Percentiles rank a stretch among this genome's conserved stretches.
phyloP scores from a whole-genome alignment of 2,797 vertebrate species.

The Cryptoprocta ferox region DNA sequence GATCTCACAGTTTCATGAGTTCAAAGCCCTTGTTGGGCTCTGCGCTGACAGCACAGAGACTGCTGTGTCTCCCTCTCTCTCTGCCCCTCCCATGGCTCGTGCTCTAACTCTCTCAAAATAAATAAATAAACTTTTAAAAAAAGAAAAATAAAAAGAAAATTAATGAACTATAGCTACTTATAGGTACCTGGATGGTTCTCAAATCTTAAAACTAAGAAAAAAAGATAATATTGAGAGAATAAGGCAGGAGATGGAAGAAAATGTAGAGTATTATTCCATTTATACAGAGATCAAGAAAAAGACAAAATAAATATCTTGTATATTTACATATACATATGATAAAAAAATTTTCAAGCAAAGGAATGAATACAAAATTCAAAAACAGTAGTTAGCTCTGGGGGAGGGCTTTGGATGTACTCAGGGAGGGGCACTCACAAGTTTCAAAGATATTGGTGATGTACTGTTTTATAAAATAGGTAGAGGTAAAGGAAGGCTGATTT shows the following conservation, averaged over 20 bases:
- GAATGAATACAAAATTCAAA: slow-evolving; percentile 34
- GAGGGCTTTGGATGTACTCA: neutral
- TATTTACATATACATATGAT: neutral
- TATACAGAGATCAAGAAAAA: neutral
- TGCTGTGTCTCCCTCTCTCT: too few species aligned
- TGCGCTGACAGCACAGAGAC: too few species aligned
- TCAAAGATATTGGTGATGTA: neutral
- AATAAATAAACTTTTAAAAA: too few species aligned
- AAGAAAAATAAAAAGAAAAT: neutral
- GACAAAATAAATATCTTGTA: neutral
- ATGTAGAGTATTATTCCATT: neutral
- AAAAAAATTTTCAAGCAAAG: neutral
- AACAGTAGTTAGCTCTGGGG: neutral
- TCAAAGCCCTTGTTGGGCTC: too few species aligned
- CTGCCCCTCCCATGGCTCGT: too few species aligned
- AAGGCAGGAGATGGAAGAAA: neutral
- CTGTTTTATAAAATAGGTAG: neutral
- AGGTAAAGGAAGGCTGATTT: neutral
- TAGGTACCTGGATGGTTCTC: neutral
- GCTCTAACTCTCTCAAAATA: too few species aligned
- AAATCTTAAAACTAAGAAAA: neutral
- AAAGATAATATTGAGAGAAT: neutral
- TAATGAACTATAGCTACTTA: neutral
- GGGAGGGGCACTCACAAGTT: neutral
- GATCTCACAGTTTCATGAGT: too few species aligned